These are phyloP conservation scores for Archegozetes longisetosus DNA, from an alignment of 1,140 invertebrate species.

Conservation along the genomic window DNA sequence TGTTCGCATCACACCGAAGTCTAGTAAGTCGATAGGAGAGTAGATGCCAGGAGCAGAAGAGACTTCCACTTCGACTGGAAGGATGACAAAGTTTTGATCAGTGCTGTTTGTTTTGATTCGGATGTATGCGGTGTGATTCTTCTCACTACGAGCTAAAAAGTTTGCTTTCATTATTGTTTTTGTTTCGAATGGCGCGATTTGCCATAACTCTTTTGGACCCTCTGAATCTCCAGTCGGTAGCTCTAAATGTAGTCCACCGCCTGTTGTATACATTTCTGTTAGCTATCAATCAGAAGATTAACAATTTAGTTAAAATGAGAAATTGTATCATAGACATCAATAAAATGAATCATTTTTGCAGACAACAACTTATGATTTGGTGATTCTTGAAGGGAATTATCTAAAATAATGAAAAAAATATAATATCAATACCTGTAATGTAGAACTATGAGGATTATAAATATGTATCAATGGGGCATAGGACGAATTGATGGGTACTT, in stretches of 20 bases:
- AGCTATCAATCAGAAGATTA: conserved; percentile 43
- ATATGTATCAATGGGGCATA: conserved; percentile 77
- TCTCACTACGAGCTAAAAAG: conserved; percentile 54
- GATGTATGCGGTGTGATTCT: conserved; percentile 66
- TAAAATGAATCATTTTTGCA: neutral
- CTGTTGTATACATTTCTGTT: conserved; percentile 75
- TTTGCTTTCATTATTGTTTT: conserved; percentile 72
- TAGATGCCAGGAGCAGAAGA: conserved; percentile 51
- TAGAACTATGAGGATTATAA: conserved; percentile 75
- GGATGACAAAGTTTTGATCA: conserved; percentile 42
- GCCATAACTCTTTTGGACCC: conserved; percentile 64
- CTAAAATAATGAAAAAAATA: neutral
- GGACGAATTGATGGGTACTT: conserved; percentile 77
- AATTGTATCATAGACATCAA: neutral
- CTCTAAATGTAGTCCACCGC: conserved; percentile 74
- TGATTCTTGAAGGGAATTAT: neutral
- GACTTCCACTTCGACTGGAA: conserved; percentile 77
- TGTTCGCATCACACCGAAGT: conserved; percentile 62
- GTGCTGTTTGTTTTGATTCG: conserved; percentile 54
- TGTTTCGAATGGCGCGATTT: conserved; percentile 72
- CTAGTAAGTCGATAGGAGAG: conserved; percentile 53
- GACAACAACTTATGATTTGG: neutral
- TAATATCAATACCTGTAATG: conserved; percentile 51
- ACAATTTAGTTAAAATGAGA: neutral
- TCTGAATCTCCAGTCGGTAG: conserved; percentile 62